Evolutionary conservation across 2,888 invertebrate species (phyloP).

Genomic region (Agrotis clavis): DNA sequence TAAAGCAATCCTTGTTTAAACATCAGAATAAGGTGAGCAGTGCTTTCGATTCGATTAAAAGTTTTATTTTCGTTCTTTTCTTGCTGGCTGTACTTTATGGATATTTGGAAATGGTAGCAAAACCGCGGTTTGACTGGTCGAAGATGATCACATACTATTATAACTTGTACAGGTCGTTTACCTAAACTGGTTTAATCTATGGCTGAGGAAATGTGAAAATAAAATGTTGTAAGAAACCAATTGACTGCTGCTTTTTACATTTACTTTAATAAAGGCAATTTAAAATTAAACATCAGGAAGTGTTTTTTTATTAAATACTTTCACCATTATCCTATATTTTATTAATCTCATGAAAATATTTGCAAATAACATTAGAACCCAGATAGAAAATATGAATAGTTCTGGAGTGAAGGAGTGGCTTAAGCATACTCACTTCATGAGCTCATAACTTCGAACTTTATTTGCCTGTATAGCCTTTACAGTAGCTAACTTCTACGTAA

Average conservation of each 20-base stretch:
- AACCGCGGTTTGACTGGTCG: conserved; percentile 13
- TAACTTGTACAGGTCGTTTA: not conserved
- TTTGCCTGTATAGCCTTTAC: conserved; percentile 1
- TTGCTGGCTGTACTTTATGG: conserved; percentile 1
- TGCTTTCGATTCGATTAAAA: not conserved
- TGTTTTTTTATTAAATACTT: not conserved
- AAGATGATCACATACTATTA: conserved; percentile 7
- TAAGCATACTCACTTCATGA: conserved; percentile 14
- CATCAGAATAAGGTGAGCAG: conserved; percentile 12
- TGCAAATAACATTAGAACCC: conserved; percentile 36
- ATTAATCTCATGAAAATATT: not conserved
- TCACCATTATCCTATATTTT: not conserved
- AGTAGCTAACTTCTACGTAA: too few relatives aligned
- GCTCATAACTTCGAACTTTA: conserved; percentile 36
- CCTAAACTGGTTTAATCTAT: not conserved
- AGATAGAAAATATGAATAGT: too few relatives aligned
- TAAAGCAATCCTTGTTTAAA: conserved; percentile 3
- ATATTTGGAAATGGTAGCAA: not conserved
- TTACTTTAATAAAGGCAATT: not conserved
- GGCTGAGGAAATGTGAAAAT: not conserved
- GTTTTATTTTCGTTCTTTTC: not conserved
- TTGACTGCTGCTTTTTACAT: not conserved
- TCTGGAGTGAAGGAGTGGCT: too few relatives aligned
- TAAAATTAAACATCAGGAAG: not conserved
- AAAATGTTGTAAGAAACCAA: not conserved